Base-by-base conservation (phyloP, 2,888 invertebrate species). In the Ennomos erosarius region DNA sequence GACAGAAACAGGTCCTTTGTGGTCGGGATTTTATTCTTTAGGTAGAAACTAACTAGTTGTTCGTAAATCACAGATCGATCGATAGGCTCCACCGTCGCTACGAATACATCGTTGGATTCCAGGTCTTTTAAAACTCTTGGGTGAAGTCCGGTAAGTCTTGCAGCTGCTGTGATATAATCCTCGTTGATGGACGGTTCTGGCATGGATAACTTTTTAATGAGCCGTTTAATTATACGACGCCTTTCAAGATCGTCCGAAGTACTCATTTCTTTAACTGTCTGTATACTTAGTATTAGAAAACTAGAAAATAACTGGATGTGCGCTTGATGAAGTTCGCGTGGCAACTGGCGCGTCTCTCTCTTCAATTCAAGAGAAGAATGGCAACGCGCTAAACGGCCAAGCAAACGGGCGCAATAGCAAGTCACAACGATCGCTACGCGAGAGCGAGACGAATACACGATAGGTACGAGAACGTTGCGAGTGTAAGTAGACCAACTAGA, bases 21-120 rank as follows among this genome's bases (percentile, higher is more conserved):
- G 0, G 75, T 67, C 0, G 83, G 83, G 12, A 82, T 55, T 4
- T 45, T 55, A 0, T 61, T 54, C 3, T 59, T 10, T 1, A 69
- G 34, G 62, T 75, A 81, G 26, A 71, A 75, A 0, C 60, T 8
- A 4, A 69, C 51, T 4, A 80, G 52, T 39, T 63, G 63, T 0
- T 59, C 47, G 16, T 75, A 73, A 12, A 82, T 63, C 1, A 58
- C 16, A 0, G 67, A 63, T 1, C 81, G 67, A 12, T 79, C 71
- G 0, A 81, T 35, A 0, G 12, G 16, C 8, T 62, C 42, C 0
- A 61, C 0, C 33, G 52, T 45, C 5, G 64, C 5, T 10, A 54
- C 33, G 10, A 56, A 52, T 8, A 43, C 16, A 0, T 45, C n/a
- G 4, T 0, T 0, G 0, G n/a, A 13, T 12, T 33, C 37, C 0